Percentiles rank a stretch among this genome's conserved stretches.
These are phyloP conservation scores for Idaea biselata DNA, from an alignment of 2,888 invertebrate genomes.

Conservation along the genomic window DNA sequence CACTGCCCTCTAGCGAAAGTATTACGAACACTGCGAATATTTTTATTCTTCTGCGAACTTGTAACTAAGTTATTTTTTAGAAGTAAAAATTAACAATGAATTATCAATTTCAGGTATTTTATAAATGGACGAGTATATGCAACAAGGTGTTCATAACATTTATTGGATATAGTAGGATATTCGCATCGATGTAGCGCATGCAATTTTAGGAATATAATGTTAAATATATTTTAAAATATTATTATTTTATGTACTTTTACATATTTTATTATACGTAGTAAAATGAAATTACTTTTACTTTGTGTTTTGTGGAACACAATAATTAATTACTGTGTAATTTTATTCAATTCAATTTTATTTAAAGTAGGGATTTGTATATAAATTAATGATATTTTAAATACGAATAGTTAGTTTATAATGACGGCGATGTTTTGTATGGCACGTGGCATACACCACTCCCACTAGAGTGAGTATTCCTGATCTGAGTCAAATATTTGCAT, in stretches of 20 bases:
- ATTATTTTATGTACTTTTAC: too few species aligned
- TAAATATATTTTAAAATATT: not conserved
- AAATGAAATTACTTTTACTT: not conserved
- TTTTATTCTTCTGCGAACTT: not conserved
- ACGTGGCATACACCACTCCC: not conserved
- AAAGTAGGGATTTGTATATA: not conserved
- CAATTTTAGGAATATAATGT: not conserved
- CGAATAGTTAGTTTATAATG: not conserved
- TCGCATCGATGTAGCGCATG: too few species aligned
- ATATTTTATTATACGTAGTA: too few species aligned
- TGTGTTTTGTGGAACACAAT: not conserved
- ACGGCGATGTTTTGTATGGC: not conserved
- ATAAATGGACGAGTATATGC: not conserved
- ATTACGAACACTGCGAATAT: not conserved
- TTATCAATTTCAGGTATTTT: constrained; percentile 1
- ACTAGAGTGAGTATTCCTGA: not conserved
- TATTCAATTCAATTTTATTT: not conserved
- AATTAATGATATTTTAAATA: not conserved
- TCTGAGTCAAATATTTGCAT: not conserved
- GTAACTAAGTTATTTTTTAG: not conserved
- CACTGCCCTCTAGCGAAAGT: not conserved
- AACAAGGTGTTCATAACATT: not conserved
- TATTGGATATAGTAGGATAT: not conserved
- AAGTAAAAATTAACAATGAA: not conserved
- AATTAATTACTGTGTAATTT: not conserved